Evolutionary conservation across 2,888 invertebrate species (phyloP).

Genomic region (Trilocha varians): DNA sequence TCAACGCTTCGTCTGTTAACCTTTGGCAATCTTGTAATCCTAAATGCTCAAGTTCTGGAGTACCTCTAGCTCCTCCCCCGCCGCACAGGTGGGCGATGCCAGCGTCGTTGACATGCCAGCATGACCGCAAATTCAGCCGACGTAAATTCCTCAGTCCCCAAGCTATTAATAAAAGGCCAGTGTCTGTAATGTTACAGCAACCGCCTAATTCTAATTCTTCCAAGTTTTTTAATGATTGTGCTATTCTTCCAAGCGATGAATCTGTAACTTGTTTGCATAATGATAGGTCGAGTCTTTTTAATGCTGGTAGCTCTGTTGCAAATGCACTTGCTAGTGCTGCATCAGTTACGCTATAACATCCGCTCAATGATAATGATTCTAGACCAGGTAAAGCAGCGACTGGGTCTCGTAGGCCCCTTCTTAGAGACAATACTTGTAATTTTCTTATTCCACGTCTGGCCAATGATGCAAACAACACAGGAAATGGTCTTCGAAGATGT

Average conservation of each 20-base stretch:
- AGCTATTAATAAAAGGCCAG: slow-evolving; percentile 87
- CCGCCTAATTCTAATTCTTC: slow-evolving; percentile 92
- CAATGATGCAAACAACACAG: slow-evolving; percentile 88
- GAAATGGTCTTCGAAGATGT: slow-evolving; percentile 87
- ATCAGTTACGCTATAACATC: slow-evolving; percentile 95
- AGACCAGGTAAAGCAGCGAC: slow-evolving; percentile 88
- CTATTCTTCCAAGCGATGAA: slow-evolving; percentile 87
- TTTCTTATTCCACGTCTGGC: slow-evolving; percentile 90
- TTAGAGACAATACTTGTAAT: slow-evolving; percentile 90
- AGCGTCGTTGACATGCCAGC: slow-evolving; percentile 92
- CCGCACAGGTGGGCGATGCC: slow-evolving; percentile 92
- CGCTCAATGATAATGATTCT: slow-evolving; percentile 90
- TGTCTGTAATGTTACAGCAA: slow-evolving; percentile 92
- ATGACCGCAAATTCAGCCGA: slow-evolving; percentile 89
- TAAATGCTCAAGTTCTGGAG: slow-evolving; percentile 85
- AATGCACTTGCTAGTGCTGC: slow-evolving; percentile 88
- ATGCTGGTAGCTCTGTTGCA: slow-evolving; percentile 80
- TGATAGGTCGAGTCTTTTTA: slow-evolving; percentile 88
- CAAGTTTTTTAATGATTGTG: slow-evolving; percentile 87
- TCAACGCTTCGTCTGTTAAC: slow-evolving; percentile 91
- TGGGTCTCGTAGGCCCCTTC: slow-evolving; percentile 87
- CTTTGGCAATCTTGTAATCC: slow-evolving; percentile 96
- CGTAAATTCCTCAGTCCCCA: slow-evolving; percentile 90
- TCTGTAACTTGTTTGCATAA: slow-evolving; percentile 97
- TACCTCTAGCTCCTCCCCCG: slow-evolving; percentile 83